Conservation (phyloP, 1,140 invertebrate species). For the Bacillus rossius region DNA sequence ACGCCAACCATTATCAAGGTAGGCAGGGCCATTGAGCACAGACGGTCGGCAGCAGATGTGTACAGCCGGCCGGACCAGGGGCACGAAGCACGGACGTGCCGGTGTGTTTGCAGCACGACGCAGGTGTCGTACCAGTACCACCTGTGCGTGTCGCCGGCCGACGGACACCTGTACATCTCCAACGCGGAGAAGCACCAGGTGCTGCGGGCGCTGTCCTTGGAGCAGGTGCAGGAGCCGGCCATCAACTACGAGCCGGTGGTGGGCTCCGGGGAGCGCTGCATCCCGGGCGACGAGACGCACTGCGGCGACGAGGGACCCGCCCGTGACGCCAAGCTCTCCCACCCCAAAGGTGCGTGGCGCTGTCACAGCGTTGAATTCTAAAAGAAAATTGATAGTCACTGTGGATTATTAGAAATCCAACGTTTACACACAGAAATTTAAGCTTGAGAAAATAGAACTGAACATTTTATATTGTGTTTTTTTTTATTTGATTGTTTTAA, state of each 20-base stretch:
- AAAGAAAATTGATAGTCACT: too few species aligned
- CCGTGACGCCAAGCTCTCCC: constrained; percentile 81
- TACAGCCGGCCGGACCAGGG: too few species aligned
- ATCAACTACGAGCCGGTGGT: constrained; percentile 87
- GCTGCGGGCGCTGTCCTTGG: constrained; percentile 63
- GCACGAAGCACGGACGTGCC: too few species aligned
- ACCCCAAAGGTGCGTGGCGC: constrained; percentile 79
- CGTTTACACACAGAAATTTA: too few species aligned
- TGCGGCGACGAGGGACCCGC: constrained; percentile 94
- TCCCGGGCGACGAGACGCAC: constrained; percentile 81
- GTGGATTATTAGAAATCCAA: too few species aligned
- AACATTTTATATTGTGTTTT: too few species aligned
- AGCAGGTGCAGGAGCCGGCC: constrained; percentile 71
- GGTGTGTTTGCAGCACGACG: constrained; percentile 59
- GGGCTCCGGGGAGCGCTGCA: constrained; percentile 93
- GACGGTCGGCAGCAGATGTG: too few species aligned
- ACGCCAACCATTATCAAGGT: too few species aligned
- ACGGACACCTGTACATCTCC: constrained; percentile 94
- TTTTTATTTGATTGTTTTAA: too few species aligned
- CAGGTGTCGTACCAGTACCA: constrained; percentile 95
- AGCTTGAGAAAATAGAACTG: too few species aligned
- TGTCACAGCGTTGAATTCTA: neutral
- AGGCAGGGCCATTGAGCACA: too few species aligned
- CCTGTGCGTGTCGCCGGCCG: constrained; percentile 89
- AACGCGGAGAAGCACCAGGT: constrained; percentile 91